Evolutionary conservation across 92 coral and sea anemone species (phyloP).

Genomic region (Blastomussa wellsi): DNA sequence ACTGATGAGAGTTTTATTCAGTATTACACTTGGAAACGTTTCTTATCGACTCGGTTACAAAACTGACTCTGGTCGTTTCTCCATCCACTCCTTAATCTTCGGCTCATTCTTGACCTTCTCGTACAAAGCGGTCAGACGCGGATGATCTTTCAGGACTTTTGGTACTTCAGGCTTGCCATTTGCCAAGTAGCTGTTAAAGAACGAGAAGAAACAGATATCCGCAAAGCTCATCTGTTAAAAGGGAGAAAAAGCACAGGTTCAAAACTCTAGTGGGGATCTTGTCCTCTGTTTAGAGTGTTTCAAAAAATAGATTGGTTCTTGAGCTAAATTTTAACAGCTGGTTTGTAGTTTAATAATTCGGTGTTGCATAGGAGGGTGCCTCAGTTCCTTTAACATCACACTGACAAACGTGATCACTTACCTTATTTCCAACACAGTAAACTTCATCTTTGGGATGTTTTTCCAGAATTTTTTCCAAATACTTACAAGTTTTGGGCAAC

Average conservation of each 20-base stretch:
- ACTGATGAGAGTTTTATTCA: no score
- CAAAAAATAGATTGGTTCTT: no score
- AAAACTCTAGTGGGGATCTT: no score
- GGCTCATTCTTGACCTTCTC: constrained; percentile 56
- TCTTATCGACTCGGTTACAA: neutral
- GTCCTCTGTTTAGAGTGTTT: no score
- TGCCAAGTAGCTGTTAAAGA: constrained; percentile 50
- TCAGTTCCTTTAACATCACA: neutral
- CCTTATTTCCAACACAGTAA: constrained; percentile 49
- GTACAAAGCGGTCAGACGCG: constrained; percentile 53
- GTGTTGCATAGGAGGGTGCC: no score
- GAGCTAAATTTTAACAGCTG: no score
- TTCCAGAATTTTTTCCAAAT: constrained; percentile 34
- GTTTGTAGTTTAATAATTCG: no score
- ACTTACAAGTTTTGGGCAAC: constrained; percentile 2
- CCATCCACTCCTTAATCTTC: constrained; percentile 43
- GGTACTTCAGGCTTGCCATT: constrained; percentile 53
- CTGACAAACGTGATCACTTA: neutral
- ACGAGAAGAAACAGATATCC: constrained; percentile 61
- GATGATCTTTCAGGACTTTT: constrained; percentile 35
- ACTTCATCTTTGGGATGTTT: constrained; percentile 19
- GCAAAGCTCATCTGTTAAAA: constrained; percentile 58
- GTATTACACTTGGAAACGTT: neutral
- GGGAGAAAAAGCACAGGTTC: neutral
- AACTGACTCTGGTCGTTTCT: constrained; percentile 43